Percentiles rank a stretch among this genome's conserved stretches.
These are phyloP conservation scores for Drosophila seguyi DNA, from an alignment of 1,140 invertebrate genomes.

Conservation along the genomic window DNA sequence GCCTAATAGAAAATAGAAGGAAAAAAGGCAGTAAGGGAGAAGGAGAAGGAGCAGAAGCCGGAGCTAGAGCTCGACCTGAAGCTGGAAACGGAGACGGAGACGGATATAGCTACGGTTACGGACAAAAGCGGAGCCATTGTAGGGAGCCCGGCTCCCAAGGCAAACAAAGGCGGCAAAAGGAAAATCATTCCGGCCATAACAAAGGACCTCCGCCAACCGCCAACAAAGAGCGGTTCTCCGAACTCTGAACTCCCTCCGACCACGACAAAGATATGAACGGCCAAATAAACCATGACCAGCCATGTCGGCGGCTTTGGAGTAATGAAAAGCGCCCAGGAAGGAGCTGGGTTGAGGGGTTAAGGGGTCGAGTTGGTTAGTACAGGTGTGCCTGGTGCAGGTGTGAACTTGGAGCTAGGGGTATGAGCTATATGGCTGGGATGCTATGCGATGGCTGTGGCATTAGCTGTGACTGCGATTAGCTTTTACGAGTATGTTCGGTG, in stretches of 20 bases:
- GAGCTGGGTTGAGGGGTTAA: background rate
- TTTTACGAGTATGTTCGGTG: slow-evolving; percentile 65
- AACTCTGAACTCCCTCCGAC: slow-evolving; percentile 41
- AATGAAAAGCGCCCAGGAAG: slow-evolving; percentile 45
- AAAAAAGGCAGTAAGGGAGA: slow-evolving; percentile 13
- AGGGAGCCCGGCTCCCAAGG: slow-evolving; percentile 12
- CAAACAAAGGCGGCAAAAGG: slow-evolving; percentile 28
- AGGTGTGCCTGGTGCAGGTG: slow-evolving; percentile 36
- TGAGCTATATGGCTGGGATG: slow-evolving; percentile 23
- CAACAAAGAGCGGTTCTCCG: slow-evolving; percentile 34
- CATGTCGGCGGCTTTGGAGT: slow-evolving; percentile 22
- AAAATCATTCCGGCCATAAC: slow-evolving; percentile 41
- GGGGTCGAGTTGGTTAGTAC: background rate
- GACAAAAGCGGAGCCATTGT: slow-evolving; percentile 15
- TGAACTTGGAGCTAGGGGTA: slow-evolving; percentile 29
- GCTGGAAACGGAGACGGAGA: background rate
- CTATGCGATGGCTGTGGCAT: slow-evolving; percentile 53
- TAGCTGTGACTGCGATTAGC: slow-evolving; percentile 72
- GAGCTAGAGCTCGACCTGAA: background rate
- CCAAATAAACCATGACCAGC: slow-evolving; percentile 49
- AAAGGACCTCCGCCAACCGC: slow-evolving; percentile 40
- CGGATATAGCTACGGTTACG: slow-evolving; percentile 11
- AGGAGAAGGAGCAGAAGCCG: background rate
- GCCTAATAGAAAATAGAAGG: slow-evolving; percentile 43
- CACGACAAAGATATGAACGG: slow-evolving; percentile 61